phyloP scores from a whole-genome alignment of 2,888 invertebrate species.

The Stegana nigrithorax region DNA sequence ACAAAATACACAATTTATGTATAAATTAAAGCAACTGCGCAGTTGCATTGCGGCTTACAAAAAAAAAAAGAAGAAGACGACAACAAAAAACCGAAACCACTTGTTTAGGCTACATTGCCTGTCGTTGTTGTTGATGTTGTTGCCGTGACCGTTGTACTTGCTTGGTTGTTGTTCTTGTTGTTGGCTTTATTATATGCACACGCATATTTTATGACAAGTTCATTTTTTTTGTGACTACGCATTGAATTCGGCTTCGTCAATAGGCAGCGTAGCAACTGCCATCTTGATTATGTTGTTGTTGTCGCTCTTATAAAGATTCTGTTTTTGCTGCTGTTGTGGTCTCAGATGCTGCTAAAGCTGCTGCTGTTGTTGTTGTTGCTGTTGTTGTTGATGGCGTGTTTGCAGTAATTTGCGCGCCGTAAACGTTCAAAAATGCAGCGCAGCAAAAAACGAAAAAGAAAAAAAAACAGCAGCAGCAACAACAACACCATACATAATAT shows the following conservation, averaged over 20 bases:
- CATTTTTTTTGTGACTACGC: constrained; percentile 49
- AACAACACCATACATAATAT: constrained; percentile 20
- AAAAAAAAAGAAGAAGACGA: constrained; percentile 16
- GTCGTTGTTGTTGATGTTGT: not conserved
- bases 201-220: constrained; percentile 58
- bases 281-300: constrained; percentile 56
- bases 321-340: constrained; percentile 38
- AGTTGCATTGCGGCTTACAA: too few relatives aligned
- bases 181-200: constrained; percentile 33
- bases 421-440: constrained; percentile 59
- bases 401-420: constrained; percentile 66
- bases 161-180: constrained; percentile 18
- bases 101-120: constrained; percentile 16
- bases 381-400: constrained; percentile 62
- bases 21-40: too few relatives aligned
- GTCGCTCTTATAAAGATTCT: constrained; percentile 26
- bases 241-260: constrained; percentile 58
- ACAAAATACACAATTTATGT: too few relatives aligned
- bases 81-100: constrained; percentile 23
- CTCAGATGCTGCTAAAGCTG: constrained; percentile 35
- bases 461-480: constrained; percentile 39
- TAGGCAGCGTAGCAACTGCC: constrained; percentile 50
- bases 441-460: constrained; percentile 28
- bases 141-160: not conserved
- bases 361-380: constrained; percentile 36